Base-by-base conservation (phyloP, 1,140 invertebrate genomes). In the Nebria ingens region DNA sequence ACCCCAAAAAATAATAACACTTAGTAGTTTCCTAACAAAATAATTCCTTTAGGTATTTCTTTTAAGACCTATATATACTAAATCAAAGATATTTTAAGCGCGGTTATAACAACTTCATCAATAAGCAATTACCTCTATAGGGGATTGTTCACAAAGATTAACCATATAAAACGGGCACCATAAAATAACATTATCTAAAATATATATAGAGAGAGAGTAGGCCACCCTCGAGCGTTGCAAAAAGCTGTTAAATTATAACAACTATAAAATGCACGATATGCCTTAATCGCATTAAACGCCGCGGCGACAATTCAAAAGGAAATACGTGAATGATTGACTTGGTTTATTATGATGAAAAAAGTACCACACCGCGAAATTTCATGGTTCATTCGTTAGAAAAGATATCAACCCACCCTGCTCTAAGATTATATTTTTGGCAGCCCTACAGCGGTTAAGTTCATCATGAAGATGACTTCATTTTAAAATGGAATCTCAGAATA, bases 211-310 rank as follows among this genome's bases (percentile, higher is more conserved):
- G n/a, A n/a, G n/a, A n/a, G n/a, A n/a, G n/a, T 11, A 17, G 40
- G 17, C 40, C 40, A 17, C 40, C 40, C 40, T 9, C 40, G 40
- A 17, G 40, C 40, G 17, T 12, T 45, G 40, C 17, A 45, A 45
- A 45, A 45, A 45, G 40, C 40, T 45, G 40, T 45, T 45, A 45
- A 45, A 45, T 45, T 45, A 45, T 45, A 45, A 45, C 40, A 45
- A 45, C 40, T 45, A 45, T 45, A 45, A 45, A 45, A 45, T 45
- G 40, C n/a, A n/a, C 40, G 40, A 45, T 45, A 45, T 45, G 40
- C 3, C 40, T 45, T 45, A 45, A 45, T 45, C 40, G 40, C 17
- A 45, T 45, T 45, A 12, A 45, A 45, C 40, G 17, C 15, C 40
- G 40, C 3, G 17, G 17, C 40, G 17, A 17, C 9, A 45, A 45